Percentiles rank a stretch among this genome's conserved stretches.
Evolutionary conservation across 1,140 invertebrate species (phyloP).

Genomic region (Aradophagus sp.): DNA sequence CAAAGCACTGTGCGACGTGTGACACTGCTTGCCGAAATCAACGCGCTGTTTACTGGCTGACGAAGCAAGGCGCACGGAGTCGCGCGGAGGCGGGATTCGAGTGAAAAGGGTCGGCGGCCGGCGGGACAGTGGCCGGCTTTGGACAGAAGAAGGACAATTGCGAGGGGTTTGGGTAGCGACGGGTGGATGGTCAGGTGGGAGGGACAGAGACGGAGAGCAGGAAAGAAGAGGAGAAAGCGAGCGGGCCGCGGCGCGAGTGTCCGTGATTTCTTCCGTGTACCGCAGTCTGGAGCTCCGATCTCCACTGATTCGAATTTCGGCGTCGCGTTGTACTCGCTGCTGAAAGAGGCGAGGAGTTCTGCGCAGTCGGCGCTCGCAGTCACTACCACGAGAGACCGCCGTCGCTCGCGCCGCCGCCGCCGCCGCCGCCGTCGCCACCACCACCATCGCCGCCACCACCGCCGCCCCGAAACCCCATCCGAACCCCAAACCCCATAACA

Average conservation of each 20-base stretch:
- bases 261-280: constrained; percentile 64
- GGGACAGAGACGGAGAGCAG: neutral
- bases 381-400: constrained; percentile 55
- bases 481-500: constrained; percentile 61
- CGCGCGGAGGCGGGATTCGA: too few relatives aligned
- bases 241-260: constrained; percentile 51
- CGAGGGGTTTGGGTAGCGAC: too few relatives aligned
- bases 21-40: too few relatives aligned
- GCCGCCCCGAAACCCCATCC: constrained; percentile 37
- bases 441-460: too few relatives aligned
- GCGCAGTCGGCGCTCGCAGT: constrained; percentile 64
- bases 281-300: constrained; percentile 67
- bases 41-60: too few relatives aligned
- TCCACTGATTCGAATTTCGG: constrained; percentile 67
- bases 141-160: too few relatives aligned
- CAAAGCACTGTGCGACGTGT: too few relatives aligned
- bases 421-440: constrained; percentile 38
- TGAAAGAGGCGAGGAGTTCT: constrained; percentile 65
- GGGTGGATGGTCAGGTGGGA: too few relatives aligned
- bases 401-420: constrained; percentile 47
- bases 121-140: too few relatives aligned
- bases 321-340: constrained; percentile 62
- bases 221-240: neutral
- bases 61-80: too few relatives aligned
- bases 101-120: too few relatives aligned